Evolutionary conservation across 1,140 invertebrate genomes (phyloP).

Genomic region (Bombus vancouverensis): DNA sequence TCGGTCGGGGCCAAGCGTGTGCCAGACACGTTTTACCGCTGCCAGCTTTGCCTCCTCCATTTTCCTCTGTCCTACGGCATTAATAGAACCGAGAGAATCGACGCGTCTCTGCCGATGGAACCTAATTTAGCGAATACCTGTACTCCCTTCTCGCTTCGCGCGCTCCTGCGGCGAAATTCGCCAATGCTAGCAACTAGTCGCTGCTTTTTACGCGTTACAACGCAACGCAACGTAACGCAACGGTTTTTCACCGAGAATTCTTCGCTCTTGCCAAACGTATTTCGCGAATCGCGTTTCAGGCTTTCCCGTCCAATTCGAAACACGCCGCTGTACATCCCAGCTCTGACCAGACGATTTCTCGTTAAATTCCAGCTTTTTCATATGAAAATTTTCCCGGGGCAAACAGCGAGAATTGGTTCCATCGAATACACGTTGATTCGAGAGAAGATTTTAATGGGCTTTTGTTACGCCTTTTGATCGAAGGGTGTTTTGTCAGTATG

Average conservation of each 20-base stretch:
- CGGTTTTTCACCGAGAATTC: not conserved
- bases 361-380: not conserved
- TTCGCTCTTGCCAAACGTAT: not conserved
- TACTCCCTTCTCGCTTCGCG: not conserved
- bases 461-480: not conserved
- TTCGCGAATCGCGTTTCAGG: not conserved
- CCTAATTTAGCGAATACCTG: slow-evolving; percentile 62
- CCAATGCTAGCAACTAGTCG: not conserved
- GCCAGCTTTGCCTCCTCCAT: slow-evolving; percentile 32
- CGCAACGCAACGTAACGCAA: not conserved
- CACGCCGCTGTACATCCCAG: too few species aligned
- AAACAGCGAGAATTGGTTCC: not conserved
- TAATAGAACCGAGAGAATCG: slow-evolving; percentile 64
- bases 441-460: not conserved
- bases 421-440: not conserved
- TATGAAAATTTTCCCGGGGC: not conserved
- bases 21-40: slow-evolving; percentile 36
- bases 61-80: slow-evolving; percentile 45
- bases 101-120: slow-evolving; percentile 55
- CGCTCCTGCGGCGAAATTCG: not conserved
- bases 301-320: not conserved
- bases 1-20: slow-evolving; percentile 19
- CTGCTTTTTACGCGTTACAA: not conserved
- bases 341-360: not conserved
- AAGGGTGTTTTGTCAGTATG: not conserved